Base-by-base conservation (phyloP, 2,888 invertebrate genomes). In the Hydraecia micacea region DNA sequence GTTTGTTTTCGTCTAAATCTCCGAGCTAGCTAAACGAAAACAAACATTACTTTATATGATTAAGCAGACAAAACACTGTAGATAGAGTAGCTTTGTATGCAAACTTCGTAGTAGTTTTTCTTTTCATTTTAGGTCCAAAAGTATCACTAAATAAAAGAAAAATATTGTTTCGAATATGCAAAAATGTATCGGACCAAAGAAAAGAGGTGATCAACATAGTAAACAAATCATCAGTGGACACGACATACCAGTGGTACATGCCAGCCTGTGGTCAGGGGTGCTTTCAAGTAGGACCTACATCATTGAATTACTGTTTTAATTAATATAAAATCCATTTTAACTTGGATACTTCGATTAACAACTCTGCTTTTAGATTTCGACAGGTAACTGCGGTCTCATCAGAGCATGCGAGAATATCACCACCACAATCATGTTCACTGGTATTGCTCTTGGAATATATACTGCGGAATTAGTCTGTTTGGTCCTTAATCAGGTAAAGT, bases 241-340 rank as follows among this genome's bases (percentile, higher is more conserved):
- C 96, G 1, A 95, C 95, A n/a, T 97, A 96, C 83, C 96, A 96
- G 75, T 97, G 97, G 97, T 90, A 96, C 55, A 83, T 96, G 80
- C 96, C 97, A 15, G 73, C 90, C 8, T 89, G 91, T 68, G 96
- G 95, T 5, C 95, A 95, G 79, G 96, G 96, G 39, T 92, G 92
- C 86, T 96, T 97, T 86, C 96, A 96, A 91, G 97, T 96, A 91
- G 3, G 85, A 76, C 28, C 13, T 36, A 36, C 15, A 71, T 36
- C 5, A 55, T 49, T 70, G 25, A 8, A 78, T 46, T 36, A 42
- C 15, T 32, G 25, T 52, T 69, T 52, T 25, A 36, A 36, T n/a
- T 2, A 0, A 18, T 36, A 21, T 70, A 39, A 11, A 58, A n/a
- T 58, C 36, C 4, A 58, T 36, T 36, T 21, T 46, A 28, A 28